A percentile compares a stretch with the other conserved stretches of the same genome.
Conservation (phyloP, 1,140 invertebrate genomes). For the Hylyphantes graminicola region DNA sequence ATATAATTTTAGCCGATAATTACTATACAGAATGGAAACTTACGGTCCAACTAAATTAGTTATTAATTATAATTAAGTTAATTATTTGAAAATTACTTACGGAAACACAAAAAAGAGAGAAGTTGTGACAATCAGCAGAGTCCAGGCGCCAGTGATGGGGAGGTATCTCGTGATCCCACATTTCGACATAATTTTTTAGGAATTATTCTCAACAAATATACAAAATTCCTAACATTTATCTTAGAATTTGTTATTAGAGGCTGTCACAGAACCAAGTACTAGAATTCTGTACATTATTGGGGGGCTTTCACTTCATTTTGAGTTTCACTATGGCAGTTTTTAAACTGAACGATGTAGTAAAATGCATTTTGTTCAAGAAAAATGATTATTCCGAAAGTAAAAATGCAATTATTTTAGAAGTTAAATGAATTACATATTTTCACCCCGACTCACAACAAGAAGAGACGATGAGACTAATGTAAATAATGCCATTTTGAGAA, state of each 20-base stretch:
- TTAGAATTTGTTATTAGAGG: neutral
- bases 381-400: neutral
- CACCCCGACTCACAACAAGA: too few relatives aligned
- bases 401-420: too few relatives aligned
- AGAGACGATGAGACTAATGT: too few relatives aligned
- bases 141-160: conserved; percentile 96
- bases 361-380: neutral
- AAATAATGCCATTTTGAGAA: too few relatives aligned
- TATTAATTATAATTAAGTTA: too few relatives aligned
- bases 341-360: neutral
- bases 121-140: conserved; percentile 87
- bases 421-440: too few relatives aligned
- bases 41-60: too few relatives aligned
- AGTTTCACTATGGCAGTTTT: conserved; percentile 6
- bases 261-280: neutral
- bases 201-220: neutral
- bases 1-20: too few relatives aligned
- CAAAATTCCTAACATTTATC: neutral
- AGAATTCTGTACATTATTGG: neutral
- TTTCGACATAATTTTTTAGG: conserved; percentile 55
- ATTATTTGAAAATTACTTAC: too few relatives aligned
- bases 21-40: too few relatives aligned
- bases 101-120: conserved; percentile 95
- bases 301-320: neutral
- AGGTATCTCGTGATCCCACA: conserved; percentile 88